Evolutionary conservation across 1,140 invertebrate species (phyloP).

Genomic region (Caerostris extrusa): DNA sequence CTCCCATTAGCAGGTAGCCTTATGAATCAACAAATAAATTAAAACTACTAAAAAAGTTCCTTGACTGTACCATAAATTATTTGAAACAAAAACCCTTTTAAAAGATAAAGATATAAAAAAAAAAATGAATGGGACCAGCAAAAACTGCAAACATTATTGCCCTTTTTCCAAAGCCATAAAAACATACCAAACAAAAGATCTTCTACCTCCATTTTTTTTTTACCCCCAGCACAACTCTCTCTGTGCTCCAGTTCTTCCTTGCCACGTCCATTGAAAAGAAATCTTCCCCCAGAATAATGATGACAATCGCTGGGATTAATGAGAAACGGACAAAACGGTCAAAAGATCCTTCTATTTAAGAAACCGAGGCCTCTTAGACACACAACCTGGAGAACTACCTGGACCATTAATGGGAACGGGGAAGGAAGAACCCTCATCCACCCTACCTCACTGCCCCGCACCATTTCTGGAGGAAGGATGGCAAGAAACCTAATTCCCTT

Average conservation of each 20-base stretch:
- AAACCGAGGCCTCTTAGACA: neutral
- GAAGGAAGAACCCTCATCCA: neutral
- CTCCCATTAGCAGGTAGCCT: neutral
- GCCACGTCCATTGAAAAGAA: neutral
- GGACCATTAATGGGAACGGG: slow-evolving; percentile 42
- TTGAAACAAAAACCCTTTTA: too few relatives aligned
- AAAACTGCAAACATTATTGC: neutral
- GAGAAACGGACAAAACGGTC: neutral
- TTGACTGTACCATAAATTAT: too few relatives aligned
- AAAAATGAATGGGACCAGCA: neutral
- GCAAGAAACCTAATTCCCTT: slow-evolving; percentile 61
- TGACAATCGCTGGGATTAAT: slow-evolving; percentile 48
- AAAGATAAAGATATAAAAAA: too few relatives aligned
- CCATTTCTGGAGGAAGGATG: neutral
- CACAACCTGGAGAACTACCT: neutral
- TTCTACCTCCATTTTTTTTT: neutral
- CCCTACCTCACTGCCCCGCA: neutral
- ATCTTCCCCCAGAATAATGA: neutral
- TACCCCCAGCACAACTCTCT: neutral
- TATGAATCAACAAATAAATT: too few relatives aligned
- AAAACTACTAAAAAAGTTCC: too few relatives aligned
- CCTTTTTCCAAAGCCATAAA: neutral
- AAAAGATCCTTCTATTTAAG: neutral
- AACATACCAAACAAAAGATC: neutral
- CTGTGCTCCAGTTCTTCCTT: neutral